A percentile compares a stretch with the other conserved stretches of the same genome.
Conservation (phyloP, 2,888 invertebrate species). For the Shargacucullia verbasci region DNA sequence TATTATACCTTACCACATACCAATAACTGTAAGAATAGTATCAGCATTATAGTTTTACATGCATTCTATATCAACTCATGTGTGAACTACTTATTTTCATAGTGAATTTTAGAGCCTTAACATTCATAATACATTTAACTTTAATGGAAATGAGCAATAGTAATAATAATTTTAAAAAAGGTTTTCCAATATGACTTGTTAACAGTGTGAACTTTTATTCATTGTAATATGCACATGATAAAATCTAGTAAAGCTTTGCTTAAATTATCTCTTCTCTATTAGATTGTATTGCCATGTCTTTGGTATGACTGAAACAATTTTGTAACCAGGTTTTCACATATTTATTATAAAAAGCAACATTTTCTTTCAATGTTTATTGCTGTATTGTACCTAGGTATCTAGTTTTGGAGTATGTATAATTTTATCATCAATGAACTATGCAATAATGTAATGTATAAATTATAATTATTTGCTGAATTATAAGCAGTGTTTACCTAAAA, state of each 20-base stretch:
- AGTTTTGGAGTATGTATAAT: slow-evolving; percentile 44
- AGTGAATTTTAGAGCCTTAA: slow-evolving; percentile 40
- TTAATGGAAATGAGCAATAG: slow-evolving; percentile 33
- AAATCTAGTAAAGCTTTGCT: slow-evolving; percentile 45
- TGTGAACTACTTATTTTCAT: slow-evolving; percentile 52
- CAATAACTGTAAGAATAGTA: slow-evolving; percentile 60
- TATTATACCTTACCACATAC: slow-evolving; percentile 58
- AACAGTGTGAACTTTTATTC: slow-evolving; percentile 42
- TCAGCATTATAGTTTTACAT: slow-evolving; percentile 38
- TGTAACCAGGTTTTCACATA: slow-evolving; percentile 16
- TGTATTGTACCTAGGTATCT: slow-evolving; percentile 29
- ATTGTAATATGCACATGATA: slow-evolving; percentile 38
- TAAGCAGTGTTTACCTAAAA: slow-evolving; percentile 67
- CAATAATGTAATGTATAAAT: slow-evolving; percentile 40
- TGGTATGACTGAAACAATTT: slow-evolving; percentile 33
- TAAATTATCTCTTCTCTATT: slow-evolving; percentile 34
- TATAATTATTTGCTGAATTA: slow-evolving; percentile 43
- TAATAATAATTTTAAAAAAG: slow-evolving; percentile 27
- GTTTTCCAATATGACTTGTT: slow-evolving; percentile 32
- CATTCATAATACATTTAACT: slow-evolving; percentile 28
- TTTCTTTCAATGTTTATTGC: slow-evolving; percentile 21
- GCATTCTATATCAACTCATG: slow-evolving; percentile 26
- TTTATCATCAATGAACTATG: slow-evolving; percentile 40
- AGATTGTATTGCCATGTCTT: slow-evolving; percentile 22
- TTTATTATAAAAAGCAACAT: slow-evolving; percentile 7